Evolutionary conservation across 2,113 vertebrate genomes (phyloP), one percentile per base, ranked within the genome.

Genomic region (Paramisgurnus dabryanus): DNA sequence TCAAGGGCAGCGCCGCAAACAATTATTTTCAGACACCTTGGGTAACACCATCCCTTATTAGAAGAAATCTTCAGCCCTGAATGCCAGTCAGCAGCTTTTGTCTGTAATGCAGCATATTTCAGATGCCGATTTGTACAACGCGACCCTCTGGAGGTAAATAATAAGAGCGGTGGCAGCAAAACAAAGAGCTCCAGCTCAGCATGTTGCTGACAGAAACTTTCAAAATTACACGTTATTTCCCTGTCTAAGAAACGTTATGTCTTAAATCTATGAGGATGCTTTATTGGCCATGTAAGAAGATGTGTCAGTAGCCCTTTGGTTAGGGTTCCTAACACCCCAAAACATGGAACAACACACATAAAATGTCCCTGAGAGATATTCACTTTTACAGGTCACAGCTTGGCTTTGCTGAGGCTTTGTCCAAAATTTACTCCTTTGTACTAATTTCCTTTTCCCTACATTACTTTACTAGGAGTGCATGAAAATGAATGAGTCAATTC

Each of bases 31-130:
- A 69, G 77, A 67, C 74, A 78, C 67, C 66, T 57, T 39, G 57
- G 80, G 67, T 70, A 69, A 71, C 50, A 58, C 49, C 60, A 47
- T 61, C 8, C 12, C 82, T 77, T 58, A 72, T 34, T 76, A 76
- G 49, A 40, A 47, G 60, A 39, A 17, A 22, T 67, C 60, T 60
- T 47, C 60, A 58, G 66, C 65, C 12, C 61, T 80, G 50, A 65
- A 65, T 67, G 58, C 40, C 10, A 77, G 40, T 76, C 73, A 65
- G 73, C 73, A 77, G 53, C 67, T 76, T 71, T 67, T 27, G 61
- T 18, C 67, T 18, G 47, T 45, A 57, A 41, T 43, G 47, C n/a
- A 43, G 61, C 64, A 43, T 61, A 71, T 76, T 76, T 80, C 72
- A 80, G 65, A 10, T 40, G 57, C 17, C 40, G 43, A 58, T 63